A percentile compares a stretch with the other conserved stretches of the same genome.
These are phyloP conservation scores for Crambe crambe DNA, from an alignment of 37 sponge, comb jelly and placozoan species.

Conservation along the genomic window DNA sequence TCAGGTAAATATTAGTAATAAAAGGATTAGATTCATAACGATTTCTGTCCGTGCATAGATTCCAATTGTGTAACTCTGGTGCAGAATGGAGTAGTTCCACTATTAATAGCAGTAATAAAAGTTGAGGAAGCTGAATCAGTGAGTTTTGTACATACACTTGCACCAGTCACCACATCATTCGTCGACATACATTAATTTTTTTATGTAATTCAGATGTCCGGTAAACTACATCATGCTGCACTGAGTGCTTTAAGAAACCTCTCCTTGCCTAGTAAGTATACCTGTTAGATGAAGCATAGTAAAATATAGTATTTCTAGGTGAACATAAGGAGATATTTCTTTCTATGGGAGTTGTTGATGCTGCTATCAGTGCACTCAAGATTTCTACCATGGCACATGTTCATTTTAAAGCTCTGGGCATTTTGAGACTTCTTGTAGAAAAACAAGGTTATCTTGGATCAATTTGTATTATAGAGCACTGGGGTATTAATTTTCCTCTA, in stretches of 20 bases:
- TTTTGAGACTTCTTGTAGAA: slow-evolving; percentile 50
- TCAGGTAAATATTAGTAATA: neutral
- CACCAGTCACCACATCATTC: too few species aligned
- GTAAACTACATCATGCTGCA: slow-evolving; percentile 39
- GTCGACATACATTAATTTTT: too few species aligned
- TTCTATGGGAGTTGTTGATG: slow-evolving; percentile 60
- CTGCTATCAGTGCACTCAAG: slow-evolving; percentile 32
- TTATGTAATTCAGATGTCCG: slow-evolving; percentile 15
- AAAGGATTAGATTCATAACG: neutral
- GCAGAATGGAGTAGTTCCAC: slow-evolving; percentile 31
- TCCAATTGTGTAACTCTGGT: slow-evolving; percentile 38
- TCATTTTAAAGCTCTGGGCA: slow-evolving; percentile 61
- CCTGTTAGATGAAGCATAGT: neutral
- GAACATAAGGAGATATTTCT: slow-evolving; percentile 25
- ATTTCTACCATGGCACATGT: slow-evolving; percentile 32
- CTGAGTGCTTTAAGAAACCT: slow-evolving; percentile 68
- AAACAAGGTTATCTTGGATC: slow-evolving; percentile 43
- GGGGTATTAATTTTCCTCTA: neutral
- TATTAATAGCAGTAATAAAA: slow-evolving; percentile 24
- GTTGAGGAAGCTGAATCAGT: slow-evolving; percentile 38
- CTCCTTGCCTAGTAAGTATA: slow-evolving; percentile 34
- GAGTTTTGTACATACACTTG: too few species aligned
- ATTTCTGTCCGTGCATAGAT: slow-evolving; percentile 8
- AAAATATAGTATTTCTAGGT: slow-evolving; percentile 13
- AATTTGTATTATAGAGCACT: neutral